Evolutionary conservation across 2,888 invertebrate species (phyloP).

Genomic region (Macrophya annulata): DNA sequence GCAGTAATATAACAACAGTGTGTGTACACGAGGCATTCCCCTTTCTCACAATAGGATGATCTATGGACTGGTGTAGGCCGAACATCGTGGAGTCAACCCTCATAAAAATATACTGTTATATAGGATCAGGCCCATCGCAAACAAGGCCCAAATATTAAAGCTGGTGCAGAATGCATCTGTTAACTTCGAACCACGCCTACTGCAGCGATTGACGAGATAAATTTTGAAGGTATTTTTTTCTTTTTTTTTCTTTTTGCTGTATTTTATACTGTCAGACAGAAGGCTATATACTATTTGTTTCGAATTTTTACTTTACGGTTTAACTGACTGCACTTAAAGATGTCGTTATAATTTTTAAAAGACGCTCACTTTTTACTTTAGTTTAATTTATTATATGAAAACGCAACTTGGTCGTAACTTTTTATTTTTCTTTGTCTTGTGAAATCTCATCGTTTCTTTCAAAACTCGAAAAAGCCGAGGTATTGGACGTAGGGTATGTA

Average conservation of each 20-base stretch:
- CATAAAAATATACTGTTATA: slow-evolving; percentile 52
- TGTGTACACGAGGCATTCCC: slow-evolving; percentile 70
- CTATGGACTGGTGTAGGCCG: slow-evolving; percentile 65
- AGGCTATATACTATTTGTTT: background rate
- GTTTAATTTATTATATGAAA: background rate
- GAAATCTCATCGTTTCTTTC: background rate
- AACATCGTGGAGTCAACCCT: slow-evolving; percentile 63
- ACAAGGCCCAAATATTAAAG: slow-evolving; percentile 44
- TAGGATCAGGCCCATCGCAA: slow-evolving; percentile 48
- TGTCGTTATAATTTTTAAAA: background rate
- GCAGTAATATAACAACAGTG: slow-evolving; percentile 61
- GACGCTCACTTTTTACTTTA: background rate
- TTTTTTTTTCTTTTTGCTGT: background rate
- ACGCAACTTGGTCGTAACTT: background rate
- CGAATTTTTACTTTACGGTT: background rate
- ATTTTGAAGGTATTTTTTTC: background rate
- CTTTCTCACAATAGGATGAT: slow-evolving; percentile 74
- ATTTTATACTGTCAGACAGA: background rate
- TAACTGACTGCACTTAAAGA: background rate
- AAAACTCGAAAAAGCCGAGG: background rate
- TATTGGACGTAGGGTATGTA: slow-evolving; percentile 2
- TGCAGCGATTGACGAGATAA: background rate
- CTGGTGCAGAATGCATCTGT: slow-evolving; percentile 45
- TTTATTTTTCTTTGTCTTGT: background rate
- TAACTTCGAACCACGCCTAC: slow-evolving; percentile 39